phyloP scores from a whole-genome alignment of 1,140 invertebrate species.

The Muscidifurax raptorellus region DNA sequence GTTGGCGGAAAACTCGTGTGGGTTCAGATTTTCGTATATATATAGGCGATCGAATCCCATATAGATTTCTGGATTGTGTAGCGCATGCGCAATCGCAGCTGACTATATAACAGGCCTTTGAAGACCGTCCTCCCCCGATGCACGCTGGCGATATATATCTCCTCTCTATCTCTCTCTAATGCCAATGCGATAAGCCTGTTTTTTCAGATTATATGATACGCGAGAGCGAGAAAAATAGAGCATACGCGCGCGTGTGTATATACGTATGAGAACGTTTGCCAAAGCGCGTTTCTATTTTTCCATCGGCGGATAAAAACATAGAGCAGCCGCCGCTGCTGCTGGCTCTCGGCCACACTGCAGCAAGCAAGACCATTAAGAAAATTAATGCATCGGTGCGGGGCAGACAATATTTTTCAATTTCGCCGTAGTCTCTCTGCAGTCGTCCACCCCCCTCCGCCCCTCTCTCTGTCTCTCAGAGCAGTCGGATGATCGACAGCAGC shows the following conservation, averaged over 20 bases:
- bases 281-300: slow-evolving; percentile 29
- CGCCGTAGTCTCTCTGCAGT: not conserved
- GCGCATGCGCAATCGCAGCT: slow-evolving; percentile 3
- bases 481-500: slow-evolving; percentile 28
- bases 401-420: slow-evolving; percentile 35
- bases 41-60: slow-evolving; percentile 52
- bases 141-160: too few species aligned
- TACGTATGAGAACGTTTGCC: not conserved
- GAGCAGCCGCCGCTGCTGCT: not conserved
- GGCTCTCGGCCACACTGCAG: slow-evolving; percentile 3
- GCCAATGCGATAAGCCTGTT: not conserved
- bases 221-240: not conserved
- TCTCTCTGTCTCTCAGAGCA: not conserved
- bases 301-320: slow-evolving; percentile 12
- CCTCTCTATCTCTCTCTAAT: too few species aligned
- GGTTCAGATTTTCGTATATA: slow-evolving; percentile 21
- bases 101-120: too few species aligned
- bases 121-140: too few species aligned
- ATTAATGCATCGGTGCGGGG: slow-evolving; percentile 27
- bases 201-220: not conserved
- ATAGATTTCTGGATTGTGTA: slow-evolving; percentile 56
- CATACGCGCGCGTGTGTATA: not conserved
- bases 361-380: slow-evolving; percentile 33
- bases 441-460: not conserved
- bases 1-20: too few species aligned